phyloP scores from a whole-genome alignment of 2,888 invertebrate genomes.

The Leptinotarsa rubiginosa region DNA sequence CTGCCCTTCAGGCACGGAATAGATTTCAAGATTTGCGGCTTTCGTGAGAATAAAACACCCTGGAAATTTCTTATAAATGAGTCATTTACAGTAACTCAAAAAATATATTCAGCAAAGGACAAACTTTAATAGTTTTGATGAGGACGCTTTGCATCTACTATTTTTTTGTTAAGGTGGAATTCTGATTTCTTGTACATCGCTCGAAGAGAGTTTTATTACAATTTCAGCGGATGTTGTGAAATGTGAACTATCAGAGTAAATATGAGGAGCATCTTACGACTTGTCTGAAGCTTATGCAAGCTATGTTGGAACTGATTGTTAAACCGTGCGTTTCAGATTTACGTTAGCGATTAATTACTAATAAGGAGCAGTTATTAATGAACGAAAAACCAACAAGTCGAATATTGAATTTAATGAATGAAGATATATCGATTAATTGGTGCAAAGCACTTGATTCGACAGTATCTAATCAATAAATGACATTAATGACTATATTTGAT shows the following conservation, averaged over 20 bases:
- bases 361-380: too few relatives aligned
- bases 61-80: background rate
- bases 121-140: background rate
- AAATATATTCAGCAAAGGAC: background rate
- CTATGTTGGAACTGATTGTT: constrained; percentile 8
- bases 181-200: constrained; percentile 10
- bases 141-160: background rate
- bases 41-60: constrained; percentile 1
- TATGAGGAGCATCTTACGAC: constrained; percentile 18
- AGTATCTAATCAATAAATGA: too few relatives aligned
- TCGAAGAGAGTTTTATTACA: constrained; percentile 34
- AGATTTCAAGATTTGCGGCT: background rate
- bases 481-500: too few relatives aligned
- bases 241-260: constrained; percentile 34
- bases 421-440: background rate
- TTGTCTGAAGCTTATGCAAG: constrained; percentile 5
- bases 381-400: too few relatives aligned
- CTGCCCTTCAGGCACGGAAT: background rate
- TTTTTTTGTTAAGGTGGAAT: constrained; percentile 5
- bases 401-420: too few relatives aligned
- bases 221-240: constrained; percentile 43
- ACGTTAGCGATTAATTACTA: background rate
- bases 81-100: background rate
- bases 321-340: background rate
- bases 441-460: too few relatives aligned